These are phyloP conservation scores for Oryzaephilus surinamensis DNA, from an alignment of 1,140 invertebrate species.

Conservation along the genomic window DNA sequence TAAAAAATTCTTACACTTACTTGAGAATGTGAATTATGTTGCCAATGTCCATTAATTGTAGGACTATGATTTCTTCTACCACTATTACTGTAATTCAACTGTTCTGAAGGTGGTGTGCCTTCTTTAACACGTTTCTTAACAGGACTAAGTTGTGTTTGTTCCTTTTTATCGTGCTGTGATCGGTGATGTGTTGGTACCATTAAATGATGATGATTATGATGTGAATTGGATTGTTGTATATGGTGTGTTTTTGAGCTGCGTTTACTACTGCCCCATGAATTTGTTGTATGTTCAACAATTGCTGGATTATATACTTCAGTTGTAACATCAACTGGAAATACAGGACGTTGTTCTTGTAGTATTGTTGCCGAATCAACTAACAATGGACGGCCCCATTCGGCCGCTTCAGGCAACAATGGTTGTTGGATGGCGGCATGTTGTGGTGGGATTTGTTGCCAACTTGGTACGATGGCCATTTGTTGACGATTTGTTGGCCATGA, in stretches of 20 bases:
- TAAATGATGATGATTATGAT: conserved; percentile 37
- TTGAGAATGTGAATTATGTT: conserved; percentile 30
- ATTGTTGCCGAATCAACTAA: conserved; percentile 65
- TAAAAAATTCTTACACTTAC: conserved; percentile 16
- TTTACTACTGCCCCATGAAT: conserved; percentile 37
- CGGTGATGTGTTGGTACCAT: conserved; percentile 38
- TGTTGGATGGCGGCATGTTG: conserved; percentile 65
- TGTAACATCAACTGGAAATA: conserved; percentile 52
- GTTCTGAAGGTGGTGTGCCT: conserved; percentile 70
- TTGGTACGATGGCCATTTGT: conserved; percentile 76
- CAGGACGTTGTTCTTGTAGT: conserved; percentile 47
- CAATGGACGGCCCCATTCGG: conserved; percentile 68
- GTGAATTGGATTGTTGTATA: conserved; percentile 22
- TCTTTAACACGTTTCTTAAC: conserved; percentile 98
- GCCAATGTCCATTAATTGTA: conserved; percentile 34
- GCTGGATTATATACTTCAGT: conserved; percentile 41
- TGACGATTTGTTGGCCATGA: conserved; percentile 68
- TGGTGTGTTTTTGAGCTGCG: conserved; percentile 44
- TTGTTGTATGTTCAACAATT: conserved; percentile 46
- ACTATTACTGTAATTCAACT: conserved; percentile 20
- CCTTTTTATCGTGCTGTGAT: conserved; percentile 65
- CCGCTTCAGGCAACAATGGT: conserved; percentile 53
- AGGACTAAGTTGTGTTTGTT: conserved; percentile 84
- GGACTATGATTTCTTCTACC: conserved; percentile 31
- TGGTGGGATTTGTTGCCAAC: conserved; percentile 71